Evolutionary conservation across 1,140 invertebrate species (phyloP).

Genomic region (Atta texana): DNA sequence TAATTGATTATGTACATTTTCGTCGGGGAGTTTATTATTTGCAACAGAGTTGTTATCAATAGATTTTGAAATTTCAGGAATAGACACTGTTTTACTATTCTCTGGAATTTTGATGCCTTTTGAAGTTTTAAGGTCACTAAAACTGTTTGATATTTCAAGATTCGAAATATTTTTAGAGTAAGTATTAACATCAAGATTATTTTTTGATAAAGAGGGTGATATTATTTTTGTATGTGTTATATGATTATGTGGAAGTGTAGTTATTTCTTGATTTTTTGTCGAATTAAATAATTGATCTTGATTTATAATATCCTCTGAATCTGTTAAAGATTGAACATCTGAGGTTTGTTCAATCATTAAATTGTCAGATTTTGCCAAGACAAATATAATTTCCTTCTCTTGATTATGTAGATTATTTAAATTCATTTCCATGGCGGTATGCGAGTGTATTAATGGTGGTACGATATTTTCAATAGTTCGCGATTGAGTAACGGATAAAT

Average conservation of each 20-base stretch:
- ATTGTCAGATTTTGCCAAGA: background rate
- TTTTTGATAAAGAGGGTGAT: background rate
- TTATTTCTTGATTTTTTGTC: background rate
- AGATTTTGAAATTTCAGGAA: background rate
- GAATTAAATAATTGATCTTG: background rate
- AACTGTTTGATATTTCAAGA: background rate
- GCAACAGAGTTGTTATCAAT: background rate
- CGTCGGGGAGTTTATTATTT: background rate
- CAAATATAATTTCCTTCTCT: background rate
- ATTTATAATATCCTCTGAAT: background rate
- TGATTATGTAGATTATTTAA: background rate
- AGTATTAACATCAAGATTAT: background rate
- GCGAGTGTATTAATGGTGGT: background rate
- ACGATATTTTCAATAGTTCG: constrained; percentile 6
- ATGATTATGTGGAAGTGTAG: background rate
- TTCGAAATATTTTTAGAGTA: background rate
- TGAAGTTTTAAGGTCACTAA: background rate
- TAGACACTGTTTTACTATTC: no score
- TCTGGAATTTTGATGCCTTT: background rate
- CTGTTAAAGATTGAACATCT: background rate
- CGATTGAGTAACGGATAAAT: constrained; percentile 49
- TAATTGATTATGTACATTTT: background rate
- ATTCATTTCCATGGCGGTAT: background rate
- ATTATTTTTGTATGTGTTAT: background rate
- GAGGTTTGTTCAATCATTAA: background rate